These are phyloP conservation scores for Hippasteria phrygiana DNA, from an alignment of 53 echinoderm and acorn worm genomes.

Conservation along the genomic window DNA sequence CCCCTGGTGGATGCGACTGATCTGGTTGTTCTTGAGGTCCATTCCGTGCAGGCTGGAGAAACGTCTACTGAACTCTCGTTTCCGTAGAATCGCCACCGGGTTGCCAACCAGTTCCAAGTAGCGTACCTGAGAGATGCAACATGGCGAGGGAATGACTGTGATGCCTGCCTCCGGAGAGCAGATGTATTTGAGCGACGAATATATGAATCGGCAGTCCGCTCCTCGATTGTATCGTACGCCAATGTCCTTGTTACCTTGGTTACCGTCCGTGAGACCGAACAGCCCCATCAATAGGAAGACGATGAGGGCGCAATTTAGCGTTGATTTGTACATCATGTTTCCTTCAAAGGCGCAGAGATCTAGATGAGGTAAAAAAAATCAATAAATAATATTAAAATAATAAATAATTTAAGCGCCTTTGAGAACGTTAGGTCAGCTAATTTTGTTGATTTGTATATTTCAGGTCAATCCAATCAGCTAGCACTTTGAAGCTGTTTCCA, in stretches of 20 bases:
- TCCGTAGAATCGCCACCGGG: conserved; percentile 39
- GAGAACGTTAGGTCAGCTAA: too few species aligned
- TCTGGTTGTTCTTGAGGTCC: conserved; percentile 57
- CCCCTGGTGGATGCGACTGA: conserved; percentile 51
- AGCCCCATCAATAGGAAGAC: conserved; percentile 11
- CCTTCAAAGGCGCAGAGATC: neutral
- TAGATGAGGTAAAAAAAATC: neutral
- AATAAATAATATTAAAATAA: neutral
- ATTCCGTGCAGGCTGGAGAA: conserved; percentile 55
- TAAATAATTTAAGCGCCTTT: too few species aligned
- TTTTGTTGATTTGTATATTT: too few species aligned
- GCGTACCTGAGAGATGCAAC: conserved; percentile 59
- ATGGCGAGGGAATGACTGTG: conserved; percentile 68
- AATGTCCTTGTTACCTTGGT: neutral
- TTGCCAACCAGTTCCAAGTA: conserved; percentile 50
- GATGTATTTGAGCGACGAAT: conserved; percentile 6
- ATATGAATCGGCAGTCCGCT: conserved; percentile 47
- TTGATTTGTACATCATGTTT: conserved; percentile 1
- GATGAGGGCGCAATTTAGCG: conserved; percentile 18
- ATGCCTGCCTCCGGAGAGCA: conserved; percentile 48
- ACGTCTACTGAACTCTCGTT: conserved; percentile 41
- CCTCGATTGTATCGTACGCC: conserved; percentile 9
- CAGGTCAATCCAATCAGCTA: too few species aligned
- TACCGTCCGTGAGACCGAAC: neutral
- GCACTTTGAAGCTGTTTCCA: too few species aligned